Base-by-base conservation (phyloP, 2,888 invertebrate species). In the Andrena praecox region DNA sequence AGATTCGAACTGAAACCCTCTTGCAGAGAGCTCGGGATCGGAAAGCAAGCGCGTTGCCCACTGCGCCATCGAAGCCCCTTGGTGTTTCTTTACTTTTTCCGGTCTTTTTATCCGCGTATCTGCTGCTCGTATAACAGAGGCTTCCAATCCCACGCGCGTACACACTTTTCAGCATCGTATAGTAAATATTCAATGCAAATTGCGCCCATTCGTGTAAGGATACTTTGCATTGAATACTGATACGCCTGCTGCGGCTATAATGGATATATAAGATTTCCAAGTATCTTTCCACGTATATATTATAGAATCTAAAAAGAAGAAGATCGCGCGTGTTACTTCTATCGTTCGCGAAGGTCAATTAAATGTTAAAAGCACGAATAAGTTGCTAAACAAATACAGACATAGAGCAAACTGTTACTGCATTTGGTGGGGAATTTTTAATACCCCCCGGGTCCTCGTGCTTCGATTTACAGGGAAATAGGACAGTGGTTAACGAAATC, bases 11-110 rank as follows among this genome's bases (percentile, higher is more conserved):
- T 7, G 24, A 16, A 27, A 20, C 20, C 12, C 7, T 5, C 20
- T 24, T 2, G 24, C n/a, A 20, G 20, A 5, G 6, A 5, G 4
- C 48, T 59, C 20, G 12, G 4, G 16, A 24, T 27, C 8, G 16
- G 27, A 42, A 24, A 31, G n/a, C 56, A 31, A 10, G 12, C 24
- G 42, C 64, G 50, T n/a, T 42, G 10, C 16, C 29, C 24, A 1
- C 31, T 29, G 20, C 60, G 71, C 27, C 42, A 20, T 80, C 66
- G 71, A 80, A 80, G 80, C 80, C 80, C 71, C 27, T 56, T 54
- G 16, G 62, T 72, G 72, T 72, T 56, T 2, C 54, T 71, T 62
- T 33, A 54, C 72, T 62, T 67, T 50, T 80, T 72, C 27, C 72
- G 5, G 2, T 12, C 6, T 56, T 80, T 80, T 54, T 20, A 7